phyloP scores from a whole-genome alignment of 92 coral and sea anemone species.

The Porites evermanni region DNA sequence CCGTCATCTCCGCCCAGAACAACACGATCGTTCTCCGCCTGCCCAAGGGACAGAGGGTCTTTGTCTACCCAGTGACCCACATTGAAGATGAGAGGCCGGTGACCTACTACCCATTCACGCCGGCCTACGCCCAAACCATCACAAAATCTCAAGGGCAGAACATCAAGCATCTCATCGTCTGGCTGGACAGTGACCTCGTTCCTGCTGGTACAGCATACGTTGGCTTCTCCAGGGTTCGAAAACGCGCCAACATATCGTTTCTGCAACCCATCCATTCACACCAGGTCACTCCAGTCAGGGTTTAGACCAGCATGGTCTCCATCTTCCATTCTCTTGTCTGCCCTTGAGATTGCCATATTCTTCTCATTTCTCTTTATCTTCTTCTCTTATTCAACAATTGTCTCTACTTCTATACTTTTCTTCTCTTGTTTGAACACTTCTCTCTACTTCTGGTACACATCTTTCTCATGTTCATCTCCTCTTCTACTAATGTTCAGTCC shows the following conservation, averaged over 20 bases:
- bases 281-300: no score
- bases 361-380: no score
- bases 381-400: no score
- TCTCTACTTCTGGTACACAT: no score
- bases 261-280: no score
- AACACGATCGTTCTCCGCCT: not conserved
- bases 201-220: not conserved
- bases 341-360: no score
- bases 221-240: not conserved
- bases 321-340: no score
- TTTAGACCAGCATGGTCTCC: no score
- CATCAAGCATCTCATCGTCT: not conserved
- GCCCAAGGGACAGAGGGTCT: not conserved
- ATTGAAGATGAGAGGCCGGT: not conserved
- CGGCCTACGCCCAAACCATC: not conserved
- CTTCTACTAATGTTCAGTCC: no score
- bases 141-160: not conserved
- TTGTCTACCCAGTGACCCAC: not conserved
- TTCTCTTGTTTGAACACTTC: no score
- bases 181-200: not conserved
- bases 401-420: no score
- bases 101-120: not conserved
- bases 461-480: no score
- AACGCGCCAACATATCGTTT: not conserved
- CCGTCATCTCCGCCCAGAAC: not conserved